These are phyloP conservation scores for Teleiodes luculella DNA, from an alignment of 2,888 invertebrate genomes.

Conservation along the genomic window DNA sequence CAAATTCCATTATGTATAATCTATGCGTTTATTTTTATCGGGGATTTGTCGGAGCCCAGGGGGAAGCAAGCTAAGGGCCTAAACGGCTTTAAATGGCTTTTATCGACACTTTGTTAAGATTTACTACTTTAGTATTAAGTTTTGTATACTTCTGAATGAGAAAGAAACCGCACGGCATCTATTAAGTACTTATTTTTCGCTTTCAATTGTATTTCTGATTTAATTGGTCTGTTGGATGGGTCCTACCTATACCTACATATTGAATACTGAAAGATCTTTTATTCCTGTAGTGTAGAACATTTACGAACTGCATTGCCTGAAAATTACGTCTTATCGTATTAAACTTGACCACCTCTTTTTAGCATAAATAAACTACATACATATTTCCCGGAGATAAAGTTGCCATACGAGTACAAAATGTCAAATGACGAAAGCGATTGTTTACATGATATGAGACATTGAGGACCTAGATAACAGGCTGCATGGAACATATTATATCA, in stretches of 20 bases:
- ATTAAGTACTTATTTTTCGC: too few relatives aligned
- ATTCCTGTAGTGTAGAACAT: too few relatives aligned
- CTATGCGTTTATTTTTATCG: slow-evolving; percentile 31
- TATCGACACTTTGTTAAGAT: not conserved
- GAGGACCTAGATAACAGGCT: too few relatives aligned
- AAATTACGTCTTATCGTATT: not conserved
- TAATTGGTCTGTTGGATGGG: too few relatives aligned
- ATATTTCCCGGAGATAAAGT: slow-evolving; percentile 38
- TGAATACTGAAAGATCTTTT: too few relatives aligned
- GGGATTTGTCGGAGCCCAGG: slow-evolving; percentile 15
- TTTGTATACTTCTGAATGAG: too few relatives aligned
- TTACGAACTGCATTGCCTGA: too few relatives aligned
- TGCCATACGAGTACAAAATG: slow-evolving; percentile 30
- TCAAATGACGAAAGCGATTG: not conserved
- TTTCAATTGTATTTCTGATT: too few relatives aligned
- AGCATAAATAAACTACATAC: slow-evolving; percentile 34
- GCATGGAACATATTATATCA: too few relatives aligned
- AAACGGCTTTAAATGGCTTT: not conserved
- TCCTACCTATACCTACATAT: too few relatives aligned
- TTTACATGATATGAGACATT: too few relatives aligned
- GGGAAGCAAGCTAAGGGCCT: not conserved
- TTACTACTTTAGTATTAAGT: not conserved
- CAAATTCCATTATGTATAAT: slow-evolving; percentile 26
- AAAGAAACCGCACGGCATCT: too few relatives aligned
- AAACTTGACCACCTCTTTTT: not conserved